A percentile compares a stretch with the other conserved stretches of the same genome.
Evolutionary conservation across 2,888 invertebrate species (phyloP).

Genomic region (Eulithis testata): DNA sequence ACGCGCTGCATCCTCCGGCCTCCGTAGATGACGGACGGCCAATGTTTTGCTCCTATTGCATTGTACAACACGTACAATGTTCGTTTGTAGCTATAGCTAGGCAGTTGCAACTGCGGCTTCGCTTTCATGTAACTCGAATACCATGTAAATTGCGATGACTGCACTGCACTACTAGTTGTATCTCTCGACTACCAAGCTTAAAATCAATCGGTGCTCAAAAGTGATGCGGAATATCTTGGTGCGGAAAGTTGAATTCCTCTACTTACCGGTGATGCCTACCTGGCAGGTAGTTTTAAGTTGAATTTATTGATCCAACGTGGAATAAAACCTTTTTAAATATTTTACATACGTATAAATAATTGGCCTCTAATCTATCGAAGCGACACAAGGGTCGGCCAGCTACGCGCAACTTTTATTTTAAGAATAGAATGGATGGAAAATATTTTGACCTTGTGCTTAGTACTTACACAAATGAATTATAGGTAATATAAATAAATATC

Average conservation of each 20-base stretch:
- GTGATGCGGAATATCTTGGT: too few species aligned
- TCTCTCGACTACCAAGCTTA: too few species aligned
- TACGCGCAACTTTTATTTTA: conserved; percentile 16
- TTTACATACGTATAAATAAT: conserved; percentile 23
- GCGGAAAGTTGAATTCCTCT: neutral
- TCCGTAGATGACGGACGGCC: conserved; percentile 39
- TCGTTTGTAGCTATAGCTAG: conserved; percentile 7
- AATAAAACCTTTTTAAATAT: conserved; percentile 9
- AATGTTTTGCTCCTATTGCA: conserved; percentile 61
- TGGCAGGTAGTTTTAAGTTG: conserved; percentile 2
- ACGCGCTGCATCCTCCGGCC: conserved; percentile 72
- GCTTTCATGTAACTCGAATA: conserved; percentile 36
- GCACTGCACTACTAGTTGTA: conserved; percentile 22
- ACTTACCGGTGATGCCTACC: neutral
- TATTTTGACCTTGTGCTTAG: too few species aligned
- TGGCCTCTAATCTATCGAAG: conserved; percentile 15
- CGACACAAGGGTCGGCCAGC: conserved; percentile 18
- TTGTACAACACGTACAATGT: conserved; percentile 28
- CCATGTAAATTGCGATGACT: conserved; percentile 36
- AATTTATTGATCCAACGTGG: conserved; percentile 18
- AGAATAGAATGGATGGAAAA: neutral
- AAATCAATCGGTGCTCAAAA: too few species aligned
- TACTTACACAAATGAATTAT: too few species aligned
- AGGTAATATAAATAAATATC: too few species aligned
- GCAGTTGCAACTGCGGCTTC: conserved; percentile 14